phyloP scores from a whole-genome alignment of 2,888 invertebrate genomes.

The Acleris laterana region DNA sequence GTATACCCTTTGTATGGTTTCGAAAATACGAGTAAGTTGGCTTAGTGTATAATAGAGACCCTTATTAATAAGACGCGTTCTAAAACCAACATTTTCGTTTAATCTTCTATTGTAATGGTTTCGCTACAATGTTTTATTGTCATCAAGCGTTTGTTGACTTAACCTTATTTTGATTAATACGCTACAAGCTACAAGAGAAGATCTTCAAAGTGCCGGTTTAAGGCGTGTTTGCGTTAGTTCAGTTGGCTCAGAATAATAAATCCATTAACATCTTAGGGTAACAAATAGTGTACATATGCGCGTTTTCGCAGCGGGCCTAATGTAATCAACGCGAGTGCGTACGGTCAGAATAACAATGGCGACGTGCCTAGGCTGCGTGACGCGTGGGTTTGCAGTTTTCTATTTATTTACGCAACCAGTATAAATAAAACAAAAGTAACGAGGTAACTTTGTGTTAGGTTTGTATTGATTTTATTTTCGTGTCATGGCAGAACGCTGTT shows the following conservation, averaged over 20 bases:
- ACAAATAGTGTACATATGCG: conserved; percentile 32
- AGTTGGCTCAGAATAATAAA: conserved; percentile 31
- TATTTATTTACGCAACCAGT: not conserved
- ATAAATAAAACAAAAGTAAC: too few relatives aligned
- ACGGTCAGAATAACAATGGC: conserved; percentile 30
- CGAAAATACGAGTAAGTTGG: too few relatives aligned
- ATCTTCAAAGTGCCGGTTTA: not conserved
- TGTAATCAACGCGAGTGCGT: conserved; percentile 50
- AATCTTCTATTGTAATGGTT: too few relatives aligned
- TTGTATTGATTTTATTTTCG: too few relatives aligned
- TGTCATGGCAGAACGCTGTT: too few relatives aligned
- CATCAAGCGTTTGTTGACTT: not conserved
- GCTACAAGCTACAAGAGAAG: not conserved
- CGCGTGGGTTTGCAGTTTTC: conserved; percentile 6
- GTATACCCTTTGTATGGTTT: too few relatives aligned
- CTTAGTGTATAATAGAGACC: too few relatives aligned
- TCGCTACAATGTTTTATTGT: not conserved
- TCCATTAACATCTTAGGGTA: conserved; percentile 32
- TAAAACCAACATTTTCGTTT: too few relatives aligned
- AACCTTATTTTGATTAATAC: too few relatives aligned
- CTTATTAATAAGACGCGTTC: too few relatives aligned
- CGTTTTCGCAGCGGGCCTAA: conserved; percentile 42
- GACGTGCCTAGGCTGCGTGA: conserved; percentile 19
- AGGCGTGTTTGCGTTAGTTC: conserved; percentile 30
- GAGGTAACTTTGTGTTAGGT: too few relatives aligned